phyloP scores from a whole-genome alignment of 2,888 invertebrate species.

The Trissolcus brochymenae region DNA sequence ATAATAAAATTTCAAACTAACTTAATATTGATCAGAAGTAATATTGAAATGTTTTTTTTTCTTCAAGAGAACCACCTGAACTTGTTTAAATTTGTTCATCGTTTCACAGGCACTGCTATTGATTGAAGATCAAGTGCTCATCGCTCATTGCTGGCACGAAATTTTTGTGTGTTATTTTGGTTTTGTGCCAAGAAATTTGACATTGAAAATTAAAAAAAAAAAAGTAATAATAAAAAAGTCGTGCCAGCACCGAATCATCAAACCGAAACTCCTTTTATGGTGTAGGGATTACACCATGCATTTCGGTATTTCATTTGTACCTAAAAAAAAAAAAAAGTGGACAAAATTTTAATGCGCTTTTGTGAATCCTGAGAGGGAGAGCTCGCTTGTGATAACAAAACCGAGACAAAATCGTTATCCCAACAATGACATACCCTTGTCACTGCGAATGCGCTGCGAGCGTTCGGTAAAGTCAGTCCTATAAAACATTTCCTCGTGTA shows the following conservation, averaged over 20 bases:
- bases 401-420: slow-evolving; percentile 35
- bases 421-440: slow-evolving; percentile 35
- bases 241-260: neutral
- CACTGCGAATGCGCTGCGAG: slow-evolving; percentile 44
- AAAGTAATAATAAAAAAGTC: neutral
- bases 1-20: too few species aligned
- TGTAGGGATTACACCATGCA: slow-evolving; percentile 1
- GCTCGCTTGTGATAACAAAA: slow-evolving; percentile 35
- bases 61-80: too few species aligned
- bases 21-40: neutral
- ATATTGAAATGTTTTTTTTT: neutral
- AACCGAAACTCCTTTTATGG: neutral
- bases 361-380: slow-evolving; percentile 33
- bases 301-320: slow-evolving; percentile 2
- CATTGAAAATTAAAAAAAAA: neutral
- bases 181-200: neutral
- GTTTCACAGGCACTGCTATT: slow-evolving; percentile 48
- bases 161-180: neutral
- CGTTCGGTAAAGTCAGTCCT: slow-evolving; percentile 15
- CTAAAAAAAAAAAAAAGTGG: too few species aligned
- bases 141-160: slow-evolving; percentile 38
- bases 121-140: slow-evolving; percentile 22
- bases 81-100: slow-evolving; percentile 41
- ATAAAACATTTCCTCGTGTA: slow-evolving; percentile 7
- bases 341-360: slow-evolving; percentile 3